These are phyloP conservation scores for Cyanoramphus novaezelandiae DNA, from an alignment of 2,113 vertebrate genomes.

Conservation along the genomic window DNA sequence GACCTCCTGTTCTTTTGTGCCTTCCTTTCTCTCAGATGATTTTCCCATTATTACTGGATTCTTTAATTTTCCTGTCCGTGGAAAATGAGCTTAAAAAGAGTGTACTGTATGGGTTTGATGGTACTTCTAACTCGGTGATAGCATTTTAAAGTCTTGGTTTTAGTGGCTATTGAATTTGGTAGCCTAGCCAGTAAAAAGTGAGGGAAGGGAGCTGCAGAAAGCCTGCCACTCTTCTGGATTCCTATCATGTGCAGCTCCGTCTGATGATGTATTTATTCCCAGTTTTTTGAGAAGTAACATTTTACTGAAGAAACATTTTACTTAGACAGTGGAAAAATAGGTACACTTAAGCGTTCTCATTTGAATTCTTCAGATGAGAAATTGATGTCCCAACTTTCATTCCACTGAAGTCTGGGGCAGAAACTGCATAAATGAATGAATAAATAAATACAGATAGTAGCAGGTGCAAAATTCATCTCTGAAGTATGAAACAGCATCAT, in stretches of 20 bases:
- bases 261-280: not conserved
- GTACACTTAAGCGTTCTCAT: not conserved
- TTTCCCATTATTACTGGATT: not conserved
- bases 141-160: slow-evolving; percentile 14
- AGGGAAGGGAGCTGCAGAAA: not conserved
- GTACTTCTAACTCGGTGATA: not conserved
- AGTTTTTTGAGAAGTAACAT: not conserved
- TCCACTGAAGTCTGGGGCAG: not conserved
- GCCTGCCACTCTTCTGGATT: not conserved
- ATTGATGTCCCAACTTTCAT: not conserved
- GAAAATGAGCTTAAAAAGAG: slow-evolving; percentile 5
- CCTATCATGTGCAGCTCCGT: not conserved
- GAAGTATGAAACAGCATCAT: not conserved
- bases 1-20: not conserved
- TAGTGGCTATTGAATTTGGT: not conserved
- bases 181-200: not conserved
- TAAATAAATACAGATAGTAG: not conserved
- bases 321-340: not conserved
- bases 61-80: slow-evolving; percentile 16
- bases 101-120: not conserved
- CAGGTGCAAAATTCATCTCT: not conserved
- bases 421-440: not conserved
- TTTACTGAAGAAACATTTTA: not conserved
- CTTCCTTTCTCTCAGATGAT: not conserved
- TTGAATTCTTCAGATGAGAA: not conserved